Base-by-base conservation (phyloP, 2,888 invertebrate species). In the Octonoba sinensis region DNA sequence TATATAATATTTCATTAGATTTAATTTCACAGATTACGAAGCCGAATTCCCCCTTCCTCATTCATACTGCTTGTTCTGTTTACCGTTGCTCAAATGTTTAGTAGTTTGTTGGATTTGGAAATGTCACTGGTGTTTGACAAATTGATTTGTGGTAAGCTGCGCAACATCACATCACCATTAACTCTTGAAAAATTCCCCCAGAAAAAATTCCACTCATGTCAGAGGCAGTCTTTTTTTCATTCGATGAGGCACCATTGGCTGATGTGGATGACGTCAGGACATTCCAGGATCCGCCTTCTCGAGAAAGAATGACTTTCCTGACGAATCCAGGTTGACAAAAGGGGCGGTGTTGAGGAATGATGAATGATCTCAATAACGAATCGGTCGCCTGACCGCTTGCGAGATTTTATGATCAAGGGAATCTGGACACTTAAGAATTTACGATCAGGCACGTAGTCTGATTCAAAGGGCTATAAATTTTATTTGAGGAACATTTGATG, bases 361-460 rank as follows among this genome's bases (percentile, higher is more conserved):
- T 70, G 20, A 56, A 77, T 64, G 12, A 24, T 65, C 49, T 22
- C 49, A 49, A 65, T 49, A 65, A 59, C 51, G 49, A 47, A 27
- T 27, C 16, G 27, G 16, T 69, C 46, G 57, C 59, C 60, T 59
- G 72, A 72, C 62, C 56, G 75, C 36, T 54, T 64, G 12, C 49
- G 64, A 36, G 22, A 13, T 54, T 76, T 76, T 76, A 76, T 36
- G 72, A 72, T 49, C 44, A 18, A 77, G 70, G 59, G 66, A 78
- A 78, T 78, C 72, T 72, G 78, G 66, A 78, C 72, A 66, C 59
- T 56, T 65, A 24, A n/a, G 46, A 51, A 78, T 72, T 78, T 78
- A 77, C 65, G 70, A 47, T 56, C 46, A 15, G 11, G 44, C 69
- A 3, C 44, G 46, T 20, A 59, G 67, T 46, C 62, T 62, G 60